Conservation (phyloP, 1,140 invertebrate genomes). For the Planococcus citri region DNA sequence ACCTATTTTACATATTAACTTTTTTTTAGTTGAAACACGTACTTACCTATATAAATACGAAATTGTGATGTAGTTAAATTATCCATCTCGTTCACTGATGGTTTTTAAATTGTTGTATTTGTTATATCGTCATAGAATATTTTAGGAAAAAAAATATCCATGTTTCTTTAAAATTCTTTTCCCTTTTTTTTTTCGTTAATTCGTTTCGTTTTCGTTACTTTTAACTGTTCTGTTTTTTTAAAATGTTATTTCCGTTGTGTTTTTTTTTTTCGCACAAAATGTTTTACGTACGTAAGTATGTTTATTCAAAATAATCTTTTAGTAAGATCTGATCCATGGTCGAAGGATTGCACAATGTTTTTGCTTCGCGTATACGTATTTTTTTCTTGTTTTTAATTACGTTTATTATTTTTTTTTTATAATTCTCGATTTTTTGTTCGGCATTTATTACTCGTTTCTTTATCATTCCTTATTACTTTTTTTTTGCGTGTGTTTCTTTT, state of each 20-base stretch:
- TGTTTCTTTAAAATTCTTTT: neutral
- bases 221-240: neutral
- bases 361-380: neutral
- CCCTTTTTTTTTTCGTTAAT: neutral
- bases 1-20: neutral
- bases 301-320: neutral
- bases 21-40: neutral
- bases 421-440: neutral
- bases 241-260: neutral
- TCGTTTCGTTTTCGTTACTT: too few relatives aligned
- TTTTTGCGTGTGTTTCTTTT: too few relatives aligned
- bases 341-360: neutral
- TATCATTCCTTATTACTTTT: conserved; percentile 15
- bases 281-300: neutral
- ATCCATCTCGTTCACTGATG: neutral
- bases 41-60: neutral
- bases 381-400: neutral
- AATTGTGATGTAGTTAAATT: conserved; percentile 2
- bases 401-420: conserved; percentile 1
- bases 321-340: neutral
- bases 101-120: neutral
- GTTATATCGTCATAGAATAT: neutral
- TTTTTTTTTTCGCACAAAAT: neutral
- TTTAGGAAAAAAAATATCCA: neutral
- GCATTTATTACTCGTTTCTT: conserved; percentile 1